These are phyloP conservation scores for Antennarius striatus DNA, from an alignment of 2,113 vertebrate genomes.

Conservation along the genomic window DNA sequence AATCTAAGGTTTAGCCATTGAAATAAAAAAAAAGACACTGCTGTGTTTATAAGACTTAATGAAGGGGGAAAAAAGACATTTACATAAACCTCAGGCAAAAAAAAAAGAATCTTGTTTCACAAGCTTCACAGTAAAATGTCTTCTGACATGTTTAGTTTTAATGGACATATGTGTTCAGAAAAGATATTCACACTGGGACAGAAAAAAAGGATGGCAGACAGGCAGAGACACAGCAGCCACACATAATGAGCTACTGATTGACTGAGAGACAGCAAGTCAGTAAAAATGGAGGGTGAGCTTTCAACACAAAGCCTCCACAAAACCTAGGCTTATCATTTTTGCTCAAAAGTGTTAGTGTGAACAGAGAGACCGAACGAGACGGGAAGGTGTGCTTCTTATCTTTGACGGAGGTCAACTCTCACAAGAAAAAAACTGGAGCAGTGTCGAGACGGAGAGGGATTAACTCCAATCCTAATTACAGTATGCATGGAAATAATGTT, in stretches of 20 bases:
- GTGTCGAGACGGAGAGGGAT: constrained; percentile 72
- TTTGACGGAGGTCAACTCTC: constrained; percentile 72
- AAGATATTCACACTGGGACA: constrained; percentile 24
- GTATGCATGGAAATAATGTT: constrained; percentile 63
- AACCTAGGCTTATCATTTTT: constrained; percentile 59
- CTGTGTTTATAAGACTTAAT: no score
- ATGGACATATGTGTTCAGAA: constrained; percentile 15
- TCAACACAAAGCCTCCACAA: constrained; percentile 45
- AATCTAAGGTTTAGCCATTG: no score
- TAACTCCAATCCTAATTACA: constrained; percentile 74
- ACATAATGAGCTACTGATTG: constrained; percentile 60
- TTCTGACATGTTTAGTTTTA: not conserved
- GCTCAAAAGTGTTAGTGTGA: constrained; percentile 43
- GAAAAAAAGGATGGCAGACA: constrained; percentile 7
- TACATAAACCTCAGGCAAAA: no score
- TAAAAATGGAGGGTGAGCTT: constrained; percentile 35
- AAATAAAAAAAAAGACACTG: no score
- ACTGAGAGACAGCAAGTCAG: constrained; percentile 41
- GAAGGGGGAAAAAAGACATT: no score
- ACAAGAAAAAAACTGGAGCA: constrained; percentile 62
- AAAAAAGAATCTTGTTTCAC: no score
- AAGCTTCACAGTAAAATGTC: no score
- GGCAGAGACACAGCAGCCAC: constrained; percentile 18
- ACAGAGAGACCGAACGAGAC: constrained; percentile 26
- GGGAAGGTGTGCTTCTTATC: constrained; percentile 74